Evolutionary conservation across 2,888 invertebrate genomes (phyloP).

Genomic region (Linyphia triangularis): DNA sequence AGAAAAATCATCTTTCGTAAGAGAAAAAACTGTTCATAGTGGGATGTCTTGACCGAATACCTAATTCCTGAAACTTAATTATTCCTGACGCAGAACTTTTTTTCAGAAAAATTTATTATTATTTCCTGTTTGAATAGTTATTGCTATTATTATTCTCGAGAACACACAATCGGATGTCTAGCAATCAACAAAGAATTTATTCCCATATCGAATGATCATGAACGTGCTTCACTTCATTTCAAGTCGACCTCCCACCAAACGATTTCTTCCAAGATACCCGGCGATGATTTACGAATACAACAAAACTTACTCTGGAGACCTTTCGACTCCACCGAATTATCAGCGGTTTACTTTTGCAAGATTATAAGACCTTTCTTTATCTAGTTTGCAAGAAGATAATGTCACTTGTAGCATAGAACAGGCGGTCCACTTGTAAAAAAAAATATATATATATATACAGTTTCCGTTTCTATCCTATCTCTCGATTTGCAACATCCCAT

Average conservation of each 20-base stretch:
- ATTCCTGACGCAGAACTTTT: no score
- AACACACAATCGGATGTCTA: no score
- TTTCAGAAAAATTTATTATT: no score
- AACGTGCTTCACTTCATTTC: constrained; percentile 12
- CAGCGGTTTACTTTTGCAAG: constrained; percentile 38
- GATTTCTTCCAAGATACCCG: neutral
- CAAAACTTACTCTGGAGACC: constrained; percentile 7
- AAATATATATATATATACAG: constrained; percentile 22
- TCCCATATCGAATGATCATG: neutral
- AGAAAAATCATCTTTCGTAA: no score
- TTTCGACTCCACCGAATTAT: constrained; percentile 22
- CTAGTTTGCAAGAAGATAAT: constrained; percentile 25
- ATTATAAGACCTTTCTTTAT: constrained; percentile 15
- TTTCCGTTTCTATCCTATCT: constrained; percentile 60
- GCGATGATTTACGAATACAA: constrained; percentile 19
- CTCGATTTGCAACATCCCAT: neutral
- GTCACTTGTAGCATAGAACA: constrained; percentile 44
- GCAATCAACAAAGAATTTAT: neutral
- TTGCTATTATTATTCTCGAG: no score
- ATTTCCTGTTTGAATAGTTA: no score
- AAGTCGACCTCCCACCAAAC: constrained; percentile 2
- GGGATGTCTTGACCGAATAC: no score
- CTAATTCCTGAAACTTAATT: no score
- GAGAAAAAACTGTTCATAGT: no score
- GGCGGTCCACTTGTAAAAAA: constrained; percentile 46